A percentile compares a stretch with the other conserved stretches of the same genome.
Conservation (phyloP, 2,797 vertebrate species). For the Neosilurus mollespiculum region DNA sequence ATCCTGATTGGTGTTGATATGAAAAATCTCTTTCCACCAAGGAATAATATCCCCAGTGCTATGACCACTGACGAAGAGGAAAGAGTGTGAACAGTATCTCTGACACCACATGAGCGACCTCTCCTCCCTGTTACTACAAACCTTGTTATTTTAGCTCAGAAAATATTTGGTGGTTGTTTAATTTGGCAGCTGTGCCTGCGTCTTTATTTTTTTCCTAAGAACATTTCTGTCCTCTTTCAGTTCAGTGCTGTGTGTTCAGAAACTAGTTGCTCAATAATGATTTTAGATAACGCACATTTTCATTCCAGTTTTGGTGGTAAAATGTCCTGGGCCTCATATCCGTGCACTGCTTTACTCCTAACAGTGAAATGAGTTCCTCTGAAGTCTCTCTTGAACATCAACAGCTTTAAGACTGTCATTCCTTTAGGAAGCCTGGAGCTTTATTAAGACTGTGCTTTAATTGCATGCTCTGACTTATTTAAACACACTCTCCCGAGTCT, state of each 20-base stretch:
- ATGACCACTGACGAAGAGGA: slow-evolving; percentile 20
- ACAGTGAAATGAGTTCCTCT: not conserved
- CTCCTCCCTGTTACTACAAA: slow-evolving; percentile 8
- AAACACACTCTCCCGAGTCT: not conserved
- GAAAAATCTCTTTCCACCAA: not conserved
- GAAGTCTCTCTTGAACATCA: not conserved
- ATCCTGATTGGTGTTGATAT: not conserved
- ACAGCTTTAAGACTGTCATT: not conserved
- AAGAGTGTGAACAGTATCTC: slow-evolving; percentile 8
- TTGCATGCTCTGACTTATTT: not conserved
- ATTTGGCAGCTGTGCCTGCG: slow-evolving; percentile 29
- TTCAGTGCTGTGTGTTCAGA: not conserved
- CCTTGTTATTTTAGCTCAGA: slow-evolving; percentile 19
- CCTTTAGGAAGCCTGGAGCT: not conserved
- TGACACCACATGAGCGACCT: slow-evolving; percentile 35
- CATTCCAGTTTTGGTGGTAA: not conserved
- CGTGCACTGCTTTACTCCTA: not conserved
- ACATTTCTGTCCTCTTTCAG: not conserved
- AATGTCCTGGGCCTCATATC: not conserved
- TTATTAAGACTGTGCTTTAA: slow-evolving; percentile 2
- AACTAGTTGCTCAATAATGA: not conserved
- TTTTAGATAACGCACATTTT: not conserved
- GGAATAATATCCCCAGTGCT: not conserved
- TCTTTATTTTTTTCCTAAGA: not conserved
- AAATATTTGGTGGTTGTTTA: slow-evolving; percentile 26